Percentiles rank a stretch among this genome's conserved stretches.
Conservation (phyloP, 2,113 vertebrate species). For the Tamias sibiricus region DNA sequence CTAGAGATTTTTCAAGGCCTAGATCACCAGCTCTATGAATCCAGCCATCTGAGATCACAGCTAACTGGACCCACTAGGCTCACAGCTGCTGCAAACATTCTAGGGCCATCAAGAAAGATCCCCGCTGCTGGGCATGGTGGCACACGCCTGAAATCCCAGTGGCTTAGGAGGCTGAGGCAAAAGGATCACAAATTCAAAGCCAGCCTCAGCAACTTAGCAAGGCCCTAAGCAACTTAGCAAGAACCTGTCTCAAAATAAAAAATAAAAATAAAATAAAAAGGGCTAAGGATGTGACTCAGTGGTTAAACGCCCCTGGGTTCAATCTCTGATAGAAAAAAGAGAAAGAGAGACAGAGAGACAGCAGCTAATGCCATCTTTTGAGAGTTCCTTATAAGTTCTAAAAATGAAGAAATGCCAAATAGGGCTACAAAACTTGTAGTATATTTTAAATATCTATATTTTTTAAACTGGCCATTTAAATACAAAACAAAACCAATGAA, state of each 20-base stretch:
- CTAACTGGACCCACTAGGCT: background rate
- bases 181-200: no score
- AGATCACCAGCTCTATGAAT: background rate
- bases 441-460: conserved; percentile 8
- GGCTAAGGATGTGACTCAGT: no score
- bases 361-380: background rate
- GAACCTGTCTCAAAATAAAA: no score
- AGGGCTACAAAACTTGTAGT: background rate
- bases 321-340: no score
- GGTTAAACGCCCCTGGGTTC: no score
- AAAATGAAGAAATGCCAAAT: background rate
- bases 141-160: no score
- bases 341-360: no score
- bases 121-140: no score
- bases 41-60: background rate
- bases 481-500: background rate
- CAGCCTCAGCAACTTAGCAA: no score
- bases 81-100: background rate
- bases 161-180: no score
- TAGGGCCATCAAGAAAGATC: background rate
- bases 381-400: background rate
- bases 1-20: background rate
- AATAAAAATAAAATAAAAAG: no score
- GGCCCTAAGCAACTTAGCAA: no score
- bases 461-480: background rate